Base-by-base conservation (phyloP, 2,113 vertebrate species). In the Suricata suricatta region DNA sequence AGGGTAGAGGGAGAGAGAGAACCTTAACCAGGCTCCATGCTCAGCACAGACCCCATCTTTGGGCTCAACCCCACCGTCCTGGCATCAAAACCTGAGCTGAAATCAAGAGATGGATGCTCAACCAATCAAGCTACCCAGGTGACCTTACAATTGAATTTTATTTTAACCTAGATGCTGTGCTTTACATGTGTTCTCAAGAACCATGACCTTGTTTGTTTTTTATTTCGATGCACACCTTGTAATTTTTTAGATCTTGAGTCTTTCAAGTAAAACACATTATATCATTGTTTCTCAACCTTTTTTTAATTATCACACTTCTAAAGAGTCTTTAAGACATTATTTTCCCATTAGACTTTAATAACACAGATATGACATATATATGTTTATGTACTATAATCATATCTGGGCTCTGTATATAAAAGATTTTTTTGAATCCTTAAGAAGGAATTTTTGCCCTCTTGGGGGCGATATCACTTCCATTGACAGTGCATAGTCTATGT, bases 101-200 rank as follows among this genome's bases (percentile, higher is more conserved):
- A 60, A 60, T 60, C 57, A 60, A 60, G 21, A 60, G 2, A 23
- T 60, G 57, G 57, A 60, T 3, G 57, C 57, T 60, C 57, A 60
- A 9, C 57, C 57, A 23, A 23, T 21, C 19, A 7, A 60, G 57
- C 57, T 17, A 60, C 57, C 57, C 21, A 21, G 57, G 21, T 9
- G 57, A 8, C 57, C 57, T 8, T 23, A 25, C 38, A 87, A 52
- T 27, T 35, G 44, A 81, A 44, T 84, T 96, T 90, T 74, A 87
- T 88, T 94, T 95, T 95, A 94, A 95, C 35, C 23, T 88, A 63
- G 17, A 60, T 83, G 12, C 21, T 86, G n/a, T 27, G 31, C 4
- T 91, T 88, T 88, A 38, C 17, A 31, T 76, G 57, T 7, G 87
- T 87, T 41, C 31, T 87, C 68, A 81, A 41, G 82, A 97, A 88